A percentile compares a stretch with the other conserved stretches of the same genome.
phyloP scores from a whole-genome alignment of 2,888 invertebrate species.

The Stenoptilia bipunctidactyla region DNA sequence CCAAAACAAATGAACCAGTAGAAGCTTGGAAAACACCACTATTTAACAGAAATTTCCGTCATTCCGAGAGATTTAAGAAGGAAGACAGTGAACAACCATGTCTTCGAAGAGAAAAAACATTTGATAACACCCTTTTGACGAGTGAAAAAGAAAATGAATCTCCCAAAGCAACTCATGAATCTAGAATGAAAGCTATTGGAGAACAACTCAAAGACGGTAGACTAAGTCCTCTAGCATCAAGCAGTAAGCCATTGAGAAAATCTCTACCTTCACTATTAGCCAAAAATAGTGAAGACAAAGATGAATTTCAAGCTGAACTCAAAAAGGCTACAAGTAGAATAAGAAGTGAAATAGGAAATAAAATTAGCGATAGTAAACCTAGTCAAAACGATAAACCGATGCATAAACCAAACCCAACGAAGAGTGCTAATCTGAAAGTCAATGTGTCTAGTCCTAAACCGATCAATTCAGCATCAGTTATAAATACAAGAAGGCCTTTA shows the following conservation, averaged over 20 bases:
- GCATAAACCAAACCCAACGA: constrained; percentile 58
- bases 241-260: constrained; percentile 57
- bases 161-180: constrained; percentile 41
- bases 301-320: constrained; percentile 66
- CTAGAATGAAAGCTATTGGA: constrained; percentile 39
- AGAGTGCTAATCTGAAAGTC: constrained; percentile 48
- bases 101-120: constrained; percentile 63
- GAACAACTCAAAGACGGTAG: constrained; percentile 42
- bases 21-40: constrained; percentile 63
- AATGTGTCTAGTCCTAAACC: constrained; percentile 62
- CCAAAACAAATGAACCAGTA: constrained; percentile 47
- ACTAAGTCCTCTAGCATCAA: constrained; percentile 37
- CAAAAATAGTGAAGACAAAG: constrained; percentile 65
- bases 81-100: constrained; percentile 43
- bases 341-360: constrained; percentile 58
- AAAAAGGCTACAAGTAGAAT: constrained; percentile 66
- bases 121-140: constrained; percentile 51
- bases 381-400: constrained; percentile 51
- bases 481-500: constrained; percentile 37
- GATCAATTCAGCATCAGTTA: constrained; percentile 27
- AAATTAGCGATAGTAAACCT: constrained; percentile 58
- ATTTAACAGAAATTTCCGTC: constrained; percentile 56
- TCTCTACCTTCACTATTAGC: constrained; percentile 66
- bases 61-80: constrained; percentile 60
- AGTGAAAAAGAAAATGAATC: constrained; percentile 44